phyloP scores from a whole-genome alignment of 2,113 vertebrate genomes.

The Enhydra lutris region DNA sequence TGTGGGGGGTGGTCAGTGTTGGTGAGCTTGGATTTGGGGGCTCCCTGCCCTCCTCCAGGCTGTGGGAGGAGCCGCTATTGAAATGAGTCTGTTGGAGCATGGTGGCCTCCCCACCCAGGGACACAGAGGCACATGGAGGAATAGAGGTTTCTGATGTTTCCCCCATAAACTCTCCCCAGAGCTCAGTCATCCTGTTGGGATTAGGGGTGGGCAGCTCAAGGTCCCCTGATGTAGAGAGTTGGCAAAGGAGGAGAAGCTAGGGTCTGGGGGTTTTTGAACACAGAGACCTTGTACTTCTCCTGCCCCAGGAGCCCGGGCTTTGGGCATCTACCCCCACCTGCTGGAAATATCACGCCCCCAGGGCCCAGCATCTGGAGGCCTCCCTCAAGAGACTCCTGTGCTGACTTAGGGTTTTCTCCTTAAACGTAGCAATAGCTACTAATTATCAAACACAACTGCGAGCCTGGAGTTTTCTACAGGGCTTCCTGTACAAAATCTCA shows the following conservation, averaged over 20 bases:
- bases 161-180: neutral
- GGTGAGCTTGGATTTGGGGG: neutral
- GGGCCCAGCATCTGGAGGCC: neutral
- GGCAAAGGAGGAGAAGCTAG: neutral
- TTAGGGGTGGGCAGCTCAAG: neutral
- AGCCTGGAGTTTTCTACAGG: neutral
- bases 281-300: neutral
- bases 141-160: neutral
- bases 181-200: neutral
- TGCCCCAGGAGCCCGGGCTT: neutral
- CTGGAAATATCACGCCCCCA: neutral
- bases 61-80: neutral
- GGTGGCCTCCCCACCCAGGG: neutral
- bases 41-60: neutral
- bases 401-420: neutral
- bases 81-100: neutral
- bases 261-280: neutral
- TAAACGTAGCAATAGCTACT: neutral
- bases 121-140: neutral
- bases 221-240: neutral
- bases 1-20: neutral
- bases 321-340: neutral
- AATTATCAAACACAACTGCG: neutral
- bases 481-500: neutral
- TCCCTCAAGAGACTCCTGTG: neutral